These are phyloP conservation scores for Aeoliscus strigatus DNA, from an alignment of 2,797 vertebrate genomes.

Conservation along the genomic window DNA sequence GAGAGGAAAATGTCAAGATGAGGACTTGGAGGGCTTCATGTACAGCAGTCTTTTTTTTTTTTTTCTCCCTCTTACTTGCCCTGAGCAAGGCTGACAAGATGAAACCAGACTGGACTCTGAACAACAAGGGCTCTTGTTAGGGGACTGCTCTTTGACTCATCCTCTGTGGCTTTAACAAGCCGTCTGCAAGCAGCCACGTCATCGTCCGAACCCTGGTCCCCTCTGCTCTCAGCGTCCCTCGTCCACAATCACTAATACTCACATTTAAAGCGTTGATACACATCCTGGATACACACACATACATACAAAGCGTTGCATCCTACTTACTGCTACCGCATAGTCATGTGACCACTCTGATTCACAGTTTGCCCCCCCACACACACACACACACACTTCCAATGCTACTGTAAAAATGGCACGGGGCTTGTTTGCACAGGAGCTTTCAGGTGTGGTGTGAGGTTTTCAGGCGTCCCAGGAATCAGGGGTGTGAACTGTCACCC, in stretches of 20 bases:
- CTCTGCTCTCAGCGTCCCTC: conserved; percentile 5
- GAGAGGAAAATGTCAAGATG: conserved; percentile 48
- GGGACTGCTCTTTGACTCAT: conserved; percentile 65
- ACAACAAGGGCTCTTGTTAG: conserved; percentile 62
- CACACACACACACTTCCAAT: too few relatives aligned
- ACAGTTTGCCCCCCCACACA: too few relatives aligned
- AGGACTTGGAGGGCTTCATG: conserved; percentile 43
- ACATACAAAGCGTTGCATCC: too few relatives aligned
- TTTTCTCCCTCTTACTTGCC: conserved; percentile 31
- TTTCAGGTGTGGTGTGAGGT: too few relatives aligned
- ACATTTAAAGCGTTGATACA: conserved; percentile 11
- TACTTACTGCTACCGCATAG: too few relatives aligned
- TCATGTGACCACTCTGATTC: too few relatives aligned
- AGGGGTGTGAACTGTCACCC: too few relatives aligned
- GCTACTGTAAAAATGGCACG: too few relatives aligned
- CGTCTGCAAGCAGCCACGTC: conserved; percentile 35
- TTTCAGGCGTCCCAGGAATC: too few relatives aligned
- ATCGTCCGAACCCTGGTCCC: too few relatives aligned
- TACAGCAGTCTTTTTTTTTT: conserved; percentile 12
- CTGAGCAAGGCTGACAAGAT: conserved; percentile 64
- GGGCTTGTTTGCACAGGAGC: too few relatives aligned
- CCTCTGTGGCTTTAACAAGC: conserved; percentile 62
- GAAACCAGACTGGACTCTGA: conserved; percentile 63
- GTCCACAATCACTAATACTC: neutral
- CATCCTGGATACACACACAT: too few relatives aligned